Evolutionary conservation across 30 jellyfish, hydroid and myxozoan genomes (phyloP), one percentile per base, ranked within the genome.

Genomic region (Rhopilema esculentum): DNA sequence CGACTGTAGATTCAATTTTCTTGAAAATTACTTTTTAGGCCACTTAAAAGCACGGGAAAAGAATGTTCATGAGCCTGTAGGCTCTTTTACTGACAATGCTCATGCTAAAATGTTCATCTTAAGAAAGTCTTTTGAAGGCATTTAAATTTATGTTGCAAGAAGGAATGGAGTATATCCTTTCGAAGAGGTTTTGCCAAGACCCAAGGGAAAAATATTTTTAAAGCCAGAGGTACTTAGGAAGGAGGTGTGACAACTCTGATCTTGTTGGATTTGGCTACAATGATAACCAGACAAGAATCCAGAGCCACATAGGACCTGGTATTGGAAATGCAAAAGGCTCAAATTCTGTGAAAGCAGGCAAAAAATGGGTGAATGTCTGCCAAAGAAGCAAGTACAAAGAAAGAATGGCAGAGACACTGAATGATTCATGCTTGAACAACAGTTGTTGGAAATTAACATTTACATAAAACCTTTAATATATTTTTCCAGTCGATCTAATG

Each of bases 1-100:
- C 26, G 94, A 88, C 70, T 49, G 27, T 20, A 89, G 94, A 40
- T 69, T 88, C 69, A 51, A 20, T n/a, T 82, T 91, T 89, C 72
- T 89, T 61, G 62, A 26, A 17, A 72, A 52, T 2, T 86, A 63
- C 1, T 63, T 89, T n/a, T n/a, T n/a, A n/a, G n/a, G 4, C 31
- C 70, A 80, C 30, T 72, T 82, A 16, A 24, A 22, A 28, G 77
- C 80, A 25, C 82, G 97, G 94, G 26, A 76, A 40, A 50, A 78
- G 33, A 24, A 64, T 20, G 67, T 87, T 48, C 76, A 68, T 27
- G 53, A 80, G 28, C 4, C 91, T 19, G 84, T 22, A 0, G 87
- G 90, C 67, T 50, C 63, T 27, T 80, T 57, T 33, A 75, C 77
- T 17, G 53, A 4, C 23, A 4, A 8, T 49, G 73, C 73, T 30